phyloP scores from a whole-genome alignment of 2,113 vertebrate species.

The Megalops atlanticus region DNA sequence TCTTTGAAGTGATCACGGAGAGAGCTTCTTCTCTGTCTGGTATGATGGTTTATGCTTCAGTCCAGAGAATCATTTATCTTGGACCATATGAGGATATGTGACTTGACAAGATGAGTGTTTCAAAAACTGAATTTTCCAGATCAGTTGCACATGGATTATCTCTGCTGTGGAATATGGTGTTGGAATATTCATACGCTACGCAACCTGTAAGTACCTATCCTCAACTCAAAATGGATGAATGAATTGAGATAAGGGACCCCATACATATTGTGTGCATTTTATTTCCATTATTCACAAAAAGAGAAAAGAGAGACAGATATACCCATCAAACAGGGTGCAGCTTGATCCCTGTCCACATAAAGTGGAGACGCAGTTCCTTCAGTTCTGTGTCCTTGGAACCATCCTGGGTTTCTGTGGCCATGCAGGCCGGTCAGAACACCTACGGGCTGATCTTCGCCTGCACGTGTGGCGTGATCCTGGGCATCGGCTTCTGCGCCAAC shows the following conservation, averaged over 20 bases:
- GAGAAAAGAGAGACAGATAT: background rate
- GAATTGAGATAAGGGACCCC: no score
- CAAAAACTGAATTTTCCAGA: background rate
- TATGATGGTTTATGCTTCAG: background rate
- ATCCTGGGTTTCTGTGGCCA: background rate
- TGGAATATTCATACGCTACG: background rate
- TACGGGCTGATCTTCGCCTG: constrained; percentile 70
- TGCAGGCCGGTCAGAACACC: constrained; percentile 48
- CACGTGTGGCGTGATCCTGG: constrained; percentile 67
- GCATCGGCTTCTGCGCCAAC: constrained; percentile 69
- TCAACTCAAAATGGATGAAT: background rate
- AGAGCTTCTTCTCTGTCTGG: background rate
- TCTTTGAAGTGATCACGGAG: background rate
- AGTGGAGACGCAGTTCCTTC: no score
- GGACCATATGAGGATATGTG: background rate
- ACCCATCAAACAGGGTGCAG: no score
- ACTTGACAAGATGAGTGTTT: background rate
- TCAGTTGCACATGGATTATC: no score
- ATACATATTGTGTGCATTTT: background rate
- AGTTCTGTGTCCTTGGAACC: background rate
- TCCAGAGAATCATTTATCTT: background rate
- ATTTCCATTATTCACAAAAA: background rate
- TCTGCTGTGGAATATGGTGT: background rate
- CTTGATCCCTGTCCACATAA: no score
- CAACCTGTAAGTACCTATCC: background rate